A percentile compares a stretch with the other conserved stretches of the same genome.
phyloP scores from a whole-genome alignment of 2,113 vertebrate species.

The Erythrolamprus reginae region DNA sequence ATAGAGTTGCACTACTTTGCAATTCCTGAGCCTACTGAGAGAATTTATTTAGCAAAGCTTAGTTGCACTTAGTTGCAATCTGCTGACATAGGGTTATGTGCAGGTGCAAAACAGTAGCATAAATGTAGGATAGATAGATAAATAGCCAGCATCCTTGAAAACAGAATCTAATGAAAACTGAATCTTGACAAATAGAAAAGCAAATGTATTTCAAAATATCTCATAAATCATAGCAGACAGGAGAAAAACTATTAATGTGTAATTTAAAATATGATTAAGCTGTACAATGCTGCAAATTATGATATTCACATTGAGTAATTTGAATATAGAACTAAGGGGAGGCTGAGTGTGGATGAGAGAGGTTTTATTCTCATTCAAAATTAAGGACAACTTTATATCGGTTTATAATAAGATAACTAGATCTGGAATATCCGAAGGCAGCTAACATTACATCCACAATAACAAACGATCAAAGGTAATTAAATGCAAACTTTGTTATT shows the following conservation, averaged over 20 bases:
- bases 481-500: neutral
- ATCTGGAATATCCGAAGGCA: neutral
- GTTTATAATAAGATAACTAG: neutral
- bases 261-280: conserved; percentile 21
- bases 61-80: conserved; percentile 5
- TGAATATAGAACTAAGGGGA: conserved; percentile 14
- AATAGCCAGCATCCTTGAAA: conserved; percentile 25
- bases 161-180: neutral
- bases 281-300: conserved; percentile 21
- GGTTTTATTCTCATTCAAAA: neutral
- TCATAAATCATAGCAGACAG: conserved; percentile 21
- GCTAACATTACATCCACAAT: conserved; percentile 1
- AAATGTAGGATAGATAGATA: neutral
- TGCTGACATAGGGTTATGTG: conserved; percentile 17
- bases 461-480: neutral
- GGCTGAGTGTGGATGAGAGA: neutral
- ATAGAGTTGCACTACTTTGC: conserved; percentile 17
- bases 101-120: conserved; percentile 22
- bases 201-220: conserved; percentile 14
- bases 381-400: neutral
- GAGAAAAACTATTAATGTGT: conserved; percentile 24
- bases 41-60: conserved; percentile 21
- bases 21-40: conserved; percentile 4
- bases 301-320: conserved; percentile 7
- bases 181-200: conserved; percentile 39